Evolutionary conservation across 2,888 invertebrate genomes (phyloP).

Genomic region (Morinoia aosen): DNA sequence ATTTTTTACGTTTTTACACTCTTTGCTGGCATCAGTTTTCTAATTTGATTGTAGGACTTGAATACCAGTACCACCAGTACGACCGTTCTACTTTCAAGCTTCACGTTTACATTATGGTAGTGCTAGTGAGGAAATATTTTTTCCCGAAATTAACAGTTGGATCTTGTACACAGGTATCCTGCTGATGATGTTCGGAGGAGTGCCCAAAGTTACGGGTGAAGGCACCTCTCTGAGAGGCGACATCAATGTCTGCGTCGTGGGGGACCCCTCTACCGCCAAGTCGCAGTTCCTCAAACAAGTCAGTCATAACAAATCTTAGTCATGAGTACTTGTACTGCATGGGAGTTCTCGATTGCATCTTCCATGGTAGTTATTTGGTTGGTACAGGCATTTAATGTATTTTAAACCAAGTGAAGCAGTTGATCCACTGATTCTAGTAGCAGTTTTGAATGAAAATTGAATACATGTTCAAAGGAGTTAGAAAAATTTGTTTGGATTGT

Average conservation of each 20-base stretch:
- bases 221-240: slow-evolving; percentile 94
- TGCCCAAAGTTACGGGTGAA: slow-evolving; percentile 93
- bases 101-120: neutral
- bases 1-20: no score
- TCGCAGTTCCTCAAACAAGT: slow-evolving; percentile 96
- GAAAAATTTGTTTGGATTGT: no score
- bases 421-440: no score
- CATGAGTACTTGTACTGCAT: neutral
- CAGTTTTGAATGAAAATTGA: no score
- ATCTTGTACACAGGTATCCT: slow-evolving; percentile 79
- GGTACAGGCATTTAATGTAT: neutral
- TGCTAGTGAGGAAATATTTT: neutral
- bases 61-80: no score
- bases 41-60: no score
- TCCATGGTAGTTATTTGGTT: neutral
- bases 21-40: no score
- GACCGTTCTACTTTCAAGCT: neutral
- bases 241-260: slow-evolving; percentile 97
- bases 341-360: neutral
- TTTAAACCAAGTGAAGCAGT: no score
- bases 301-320: slow-evolving; percentile 68
- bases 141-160: neutral
- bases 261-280: slow-evolving; percentile 99
- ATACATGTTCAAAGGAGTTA: no score
- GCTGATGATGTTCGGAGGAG: slow-evolving; percentile 97